Evolutionary conservation across 2,113 vertebrate genomes (phyloP).

Genomic region (Microtus oregoni): DNA sequence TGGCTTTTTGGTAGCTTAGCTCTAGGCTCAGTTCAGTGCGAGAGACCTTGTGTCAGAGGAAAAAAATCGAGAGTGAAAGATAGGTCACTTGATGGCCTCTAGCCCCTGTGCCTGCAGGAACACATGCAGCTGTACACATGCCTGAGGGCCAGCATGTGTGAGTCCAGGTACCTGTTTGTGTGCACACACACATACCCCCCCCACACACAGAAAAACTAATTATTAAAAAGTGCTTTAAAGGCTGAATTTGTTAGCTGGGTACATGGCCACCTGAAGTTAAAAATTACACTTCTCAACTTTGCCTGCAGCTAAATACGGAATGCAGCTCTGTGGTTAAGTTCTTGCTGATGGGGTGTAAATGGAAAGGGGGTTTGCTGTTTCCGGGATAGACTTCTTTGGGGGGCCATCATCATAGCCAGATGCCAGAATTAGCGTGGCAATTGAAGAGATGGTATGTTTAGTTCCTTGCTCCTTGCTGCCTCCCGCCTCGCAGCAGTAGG

Average conservation of each 20-base stretch:
- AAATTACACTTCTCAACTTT: conserved; percentile 44
- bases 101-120: background rate
- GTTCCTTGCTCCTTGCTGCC: background rate
- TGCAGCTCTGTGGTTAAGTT: background rate
- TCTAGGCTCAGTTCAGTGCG: too few species aligned
- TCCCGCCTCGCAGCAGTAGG: background rate
- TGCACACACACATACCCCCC: background rate
- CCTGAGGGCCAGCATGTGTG: background rate
- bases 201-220: background rate
- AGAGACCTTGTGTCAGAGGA: background rate
- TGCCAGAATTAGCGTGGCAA: background rate
- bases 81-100: background rate
- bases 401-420: background rate
- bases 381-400: background rate
- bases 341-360: background rate
- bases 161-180: too few species aligned
- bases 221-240: background rate
- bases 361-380: background rate
- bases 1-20: background rate
- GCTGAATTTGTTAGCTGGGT: conserved; percentile 1
- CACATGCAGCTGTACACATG: background rate
- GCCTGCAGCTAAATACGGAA: background rate
- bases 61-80: background rate
- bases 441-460: background rate
- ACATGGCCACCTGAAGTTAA: background rate